Base-by-base conservation (phyloP, 2,113 vertebrate species). In the Theristicus caerulescens region DNA sequence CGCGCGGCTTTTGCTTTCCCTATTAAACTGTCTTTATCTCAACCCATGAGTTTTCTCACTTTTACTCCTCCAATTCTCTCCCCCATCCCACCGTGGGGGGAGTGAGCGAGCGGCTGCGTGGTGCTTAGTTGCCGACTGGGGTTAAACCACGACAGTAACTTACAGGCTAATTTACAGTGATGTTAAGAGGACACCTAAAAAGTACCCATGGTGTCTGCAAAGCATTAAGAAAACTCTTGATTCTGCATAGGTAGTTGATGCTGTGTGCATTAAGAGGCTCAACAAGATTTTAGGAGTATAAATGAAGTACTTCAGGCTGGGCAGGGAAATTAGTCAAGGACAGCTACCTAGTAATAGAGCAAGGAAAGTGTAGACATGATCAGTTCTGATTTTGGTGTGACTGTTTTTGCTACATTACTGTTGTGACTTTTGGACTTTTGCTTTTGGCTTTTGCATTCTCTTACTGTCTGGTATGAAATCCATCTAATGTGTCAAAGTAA, bases 361-460 rank as follows among this genome's bases (percentile, higher is more conserved):
- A 86, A 61, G 40, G 10, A 49, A 57, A 86, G 13, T 4, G 1
- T 19, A 76, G 4, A 26, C 10, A 31, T 32, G 17, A 44, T 7
- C 27, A 49, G 3, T 6, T 73, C 26, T 49, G 27, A 0, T 83
- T 81, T 73, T 16, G 29, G 5, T 2, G 9, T 55, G 31, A 3
- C 4, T 0, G 21, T 52, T 82, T 83, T 42, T 77, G 18, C 11
- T 36, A 6, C 10, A 4, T 36, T 67, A 46, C 9, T 55, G 18
- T 38, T 32, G 22, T 16, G 31, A 69, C 12, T 78, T 93, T 40
- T 9, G 13, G 10, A 70, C 2, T 17, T 46, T 55, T 42, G 10
- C 6, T 77, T 88, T 72, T 72, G 42, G 6, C 61, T 82, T 65
- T 66, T 4, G 9, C 6, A 13, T 77, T 69, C 8, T 82, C n/a